phyloP scores from a whole-genome alignment of 2,797 vertebrate species.

The Danio tinwini region DNA sequence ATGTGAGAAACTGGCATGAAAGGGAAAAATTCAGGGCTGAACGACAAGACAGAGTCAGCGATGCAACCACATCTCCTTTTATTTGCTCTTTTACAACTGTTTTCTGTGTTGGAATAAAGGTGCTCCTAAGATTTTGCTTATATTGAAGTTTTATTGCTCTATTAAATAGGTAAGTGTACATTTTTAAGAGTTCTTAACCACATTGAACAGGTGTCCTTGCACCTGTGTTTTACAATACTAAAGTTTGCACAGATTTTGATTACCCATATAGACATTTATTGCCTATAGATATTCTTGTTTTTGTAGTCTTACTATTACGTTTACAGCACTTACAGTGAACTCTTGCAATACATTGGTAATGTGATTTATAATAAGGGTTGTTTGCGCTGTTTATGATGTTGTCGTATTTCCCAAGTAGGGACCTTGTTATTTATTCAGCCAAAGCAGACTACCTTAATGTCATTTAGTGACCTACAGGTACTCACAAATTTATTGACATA shows the following conservation, averaged over 20 bases:
- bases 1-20: constrained; percentile 43
- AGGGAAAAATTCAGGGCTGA: constrained; percentile 16
- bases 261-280: background rate
- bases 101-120: constrained; percentile 9
- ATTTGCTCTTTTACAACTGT: background rate
- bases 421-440: constrained; percentile 33
- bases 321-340: background rate
- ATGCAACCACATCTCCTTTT: background rate
- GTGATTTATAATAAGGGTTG: background rate
- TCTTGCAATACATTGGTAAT: constrained; percentile 14
- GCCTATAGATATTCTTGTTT: background rate
- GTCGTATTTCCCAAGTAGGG: constrained; percentile 23
- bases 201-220: background rate
- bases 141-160: constrained; percentile 17
- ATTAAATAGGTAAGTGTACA: constrained; percentile 53
- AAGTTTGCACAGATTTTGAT: background rate
- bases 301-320: background rate
- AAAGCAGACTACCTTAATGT: constrained; percentile 48
- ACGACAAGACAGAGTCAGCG: background rate
- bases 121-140: constrained; percentile 11
- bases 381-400: constrained; percentile 38
- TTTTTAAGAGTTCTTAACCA: background rate
- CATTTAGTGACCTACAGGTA: constrained; percentile 41
- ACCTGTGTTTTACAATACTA: constrained; percentile 11
- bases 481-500: constrained; percentile 52